These are phyloP conservation scores for Leiothrix lutea DNA, from an alignment of 2,113 vertebrate species.

Conservation along the genomic window DNA sequence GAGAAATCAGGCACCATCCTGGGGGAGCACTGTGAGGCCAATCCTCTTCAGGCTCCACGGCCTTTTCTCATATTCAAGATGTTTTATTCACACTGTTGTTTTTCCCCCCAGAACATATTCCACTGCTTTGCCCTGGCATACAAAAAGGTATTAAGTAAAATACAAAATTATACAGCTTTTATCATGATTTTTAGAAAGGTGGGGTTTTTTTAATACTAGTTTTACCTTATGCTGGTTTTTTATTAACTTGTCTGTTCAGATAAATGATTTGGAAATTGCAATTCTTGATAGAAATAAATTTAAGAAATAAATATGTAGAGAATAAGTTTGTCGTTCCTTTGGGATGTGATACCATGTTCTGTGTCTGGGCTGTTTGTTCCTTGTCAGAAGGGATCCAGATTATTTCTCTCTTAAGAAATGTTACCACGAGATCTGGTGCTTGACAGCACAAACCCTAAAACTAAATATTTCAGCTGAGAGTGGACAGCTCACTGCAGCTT, in stretches of 20 bases:
- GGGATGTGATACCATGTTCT: not conserved
- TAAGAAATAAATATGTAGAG: not conserved
- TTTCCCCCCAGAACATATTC: not conserved
- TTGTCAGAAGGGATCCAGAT: not conserved
- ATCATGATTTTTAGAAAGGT: not conserved
- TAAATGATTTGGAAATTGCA: not conserved
- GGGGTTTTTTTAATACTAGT: not conserved
- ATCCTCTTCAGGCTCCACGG: not conserved
- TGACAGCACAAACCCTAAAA: not conserved
- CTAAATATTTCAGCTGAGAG: not conserved
- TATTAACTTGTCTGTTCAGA: not conserved
- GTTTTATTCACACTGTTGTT: not conserved
- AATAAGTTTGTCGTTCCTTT: not conserved
- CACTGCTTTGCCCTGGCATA: not conserved
- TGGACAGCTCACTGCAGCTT: not conserved
- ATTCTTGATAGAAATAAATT: not conserved
- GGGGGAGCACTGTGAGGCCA: not conserved
- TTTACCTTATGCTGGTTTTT: not conserved
- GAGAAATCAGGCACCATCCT: not conserved
- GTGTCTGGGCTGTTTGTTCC: not conserved
- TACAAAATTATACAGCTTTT: rapidly evolving
- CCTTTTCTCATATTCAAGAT: slow-evolving; percentile 14
- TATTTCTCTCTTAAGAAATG: not conserved
- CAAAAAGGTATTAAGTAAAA: not conserved
- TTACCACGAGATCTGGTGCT: not conserved